Evolutionary conservation across 1,140 invertebrate genomes (phyloP).

Genomic region (Ladona fulva): DNA sequence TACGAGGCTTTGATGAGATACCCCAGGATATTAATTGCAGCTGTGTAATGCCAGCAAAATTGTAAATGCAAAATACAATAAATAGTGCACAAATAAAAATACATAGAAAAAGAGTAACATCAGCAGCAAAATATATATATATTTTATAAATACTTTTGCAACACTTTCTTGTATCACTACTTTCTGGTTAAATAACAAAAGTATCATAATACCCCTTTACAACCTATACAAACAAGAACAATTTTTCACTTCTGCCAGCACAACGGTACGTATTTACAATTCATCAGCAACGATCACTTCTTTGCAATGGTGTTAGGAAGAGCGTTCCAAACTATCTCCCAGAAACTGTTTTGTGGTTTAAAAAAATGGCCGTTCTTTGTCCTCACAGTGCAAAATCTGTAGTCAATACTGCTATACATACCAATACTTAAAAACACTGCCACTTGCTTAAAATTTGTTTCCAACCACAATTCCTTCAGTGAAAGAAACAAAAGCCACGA

Average conservation of each 20-base stretch:
- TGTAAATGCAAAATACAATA: slow-evolving; percentile 11
- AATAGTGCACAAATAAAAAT: slow-evolving; percentile 10
- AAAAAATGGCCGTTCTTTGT: not conserved
- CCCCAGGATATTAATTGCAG: not conserved
- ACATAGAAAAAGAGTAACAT: slow-evolving; percentile 10
- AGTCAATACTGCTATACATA: not conserved
- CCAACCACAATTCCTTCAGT: not conserved
- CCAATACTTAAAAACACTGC: not conserved
- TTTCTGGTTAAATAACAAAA: slow-evolving; percentile 10
- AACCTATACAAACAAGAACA: slow-evolving; percentile 10
- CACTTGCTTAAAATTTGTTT: not conserved
- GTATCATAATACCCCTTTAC: slow-evolving; percentile 9
- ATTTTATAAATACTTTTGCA: slow-evolving; percentile 2
- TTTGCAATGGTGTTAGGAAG: not conserved
- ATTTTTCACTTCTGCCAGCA: slow-evolving; percentile 9
- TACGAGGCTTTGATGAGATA: not conserved
- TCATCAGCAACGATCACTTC: not conserved
- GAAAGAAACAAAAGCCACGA: not conserved
- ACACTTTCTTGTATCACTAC: slow-evolving; percentile 6
- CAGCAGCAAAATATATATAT: slow-evolving; percentile 10
- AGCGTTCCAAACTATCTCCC: slow-evolving; percentile 7
- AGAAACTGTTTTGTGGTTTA: not conserved
- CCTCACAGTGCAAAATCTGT: not conserved
- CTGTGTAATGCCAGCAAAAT: slow-evolving; percentile 11
- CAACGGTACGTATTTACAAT: not conserved